Evolutionary conservation across 2,888 invertebrate genomes (phyloP).

Genomic region (Erebia ligea): DNA sequence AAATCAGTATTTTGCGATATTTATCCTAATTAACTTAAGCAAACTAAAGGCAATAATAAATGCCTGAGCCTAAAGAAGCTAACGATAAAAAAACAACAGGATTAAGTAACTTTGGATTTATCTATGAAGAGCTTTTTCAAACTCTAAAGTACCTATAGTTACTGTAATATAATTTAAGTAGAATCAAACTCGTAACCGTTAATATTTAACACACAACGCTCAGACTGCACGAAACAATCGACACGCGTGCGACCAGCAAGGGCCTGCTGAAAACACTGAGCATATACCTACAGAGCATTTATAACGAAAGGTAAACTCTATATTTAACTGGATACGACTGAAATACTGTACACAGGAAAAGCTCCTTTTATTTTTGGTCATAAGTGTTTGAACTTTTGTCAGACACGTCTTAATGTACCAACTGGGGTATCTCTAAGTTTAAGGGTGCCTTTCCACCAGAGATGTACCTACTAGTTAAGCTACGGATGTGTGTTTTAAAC

Average conservation of each 20-base stretch:
- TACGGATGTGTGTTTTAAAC: no score
- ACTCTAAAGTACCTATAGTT: no score
- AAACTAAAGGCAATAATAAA: no score
- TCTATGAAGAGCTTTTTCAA: background rate
- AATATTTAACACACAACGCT: background rate
- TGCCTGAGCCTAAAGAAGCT: no score
- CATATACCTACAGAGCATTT: slow-evolving; percentile 14
- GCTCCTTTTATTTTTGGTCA: background rate
- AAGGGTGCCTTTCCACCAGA: no score
- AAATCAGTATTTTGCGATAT: background rate
- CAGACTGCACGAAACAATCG: background rate
- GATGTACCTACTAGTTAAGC: no score
- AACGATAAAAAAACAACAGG: no score
- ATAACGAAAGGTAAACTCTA: slow-evolving; percentile 28
- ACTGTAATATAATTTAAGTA: no score
- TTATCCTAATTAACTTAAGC: background rate
- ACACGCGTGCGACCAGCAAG: slow-evolving; percentile 33
- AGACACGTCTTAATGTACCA: background rate
- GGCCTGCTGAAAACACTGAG: slow-evolving; percentile 35
- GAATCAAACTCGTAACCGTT: background rate
- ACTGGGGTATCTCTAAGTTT: no score
- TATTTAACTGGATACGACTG: slow-evolving; percentile 34
- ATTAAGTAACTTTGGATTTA: background rate
- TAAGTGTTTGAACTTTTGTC: background rate
- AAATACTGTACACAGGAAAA: slow-evolving; percentile 24